Percentiles rank a stretch among this genome's conserved stretches.
These are phyloP conservation scores for Anhinga anhinga DNA, from an alignment of 2,113 vertebrate genomes.

Conservation along the genomic window DNA sequence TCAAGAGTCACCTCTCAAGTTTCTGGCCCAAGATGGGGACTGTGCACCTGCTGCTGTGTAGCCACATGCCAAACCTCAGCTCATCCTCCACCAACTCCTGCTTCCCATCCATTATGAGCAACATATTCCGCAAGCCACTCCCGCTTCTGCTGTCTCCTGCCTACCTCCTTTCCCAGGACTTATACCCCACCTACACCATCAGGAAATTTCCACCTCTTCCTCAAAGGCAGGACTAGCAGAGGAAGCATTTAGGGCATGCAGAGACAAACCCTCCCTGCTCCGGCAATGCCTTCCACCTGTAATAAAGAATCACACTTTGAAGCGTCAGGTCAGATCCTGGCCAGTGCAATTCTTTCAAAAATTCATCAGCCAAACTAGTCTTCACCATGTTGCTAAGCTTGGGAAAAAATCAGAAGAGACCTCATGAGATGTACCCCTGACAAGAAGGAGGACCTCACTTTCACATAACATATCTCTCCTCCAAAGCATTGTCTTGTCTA, in stretches of 20 bases:
- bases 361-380: background rate
- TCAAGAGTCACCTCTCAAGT: background rate
- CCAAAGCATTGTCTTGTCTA: background rate
- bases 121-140: background rate
- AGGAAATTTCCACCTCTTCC: background rate
- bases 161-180: background rate
- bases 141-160: background rate
- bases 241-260: background rate
- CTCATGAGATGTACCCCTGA: background rate
- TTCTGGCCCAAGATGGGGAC: background rate
- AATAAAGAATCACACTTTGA: background rate
- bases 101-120: background rate
- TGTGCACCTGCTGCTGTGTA: background rate
- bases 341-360: background rate
- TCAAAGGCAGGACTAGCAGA: background rate
- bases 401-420: background rate
- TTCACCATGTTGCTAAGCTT: background rate
- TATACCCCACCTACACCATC: background rate
- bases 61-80: background rate
- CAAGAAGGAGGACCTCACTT: rapidly evolving
- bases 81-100: background rate
- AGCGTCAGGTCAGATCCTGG: background rate
- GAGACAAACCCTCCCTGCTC: background rate
- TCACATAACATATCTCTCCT: background rate
- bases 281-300: background rate